Evolutionary conservation across 2,113 vertebrate species (phyloP), one percentile per base, ranked within the genome.

Genomic region (Neogobius melanostomus): DNA sequence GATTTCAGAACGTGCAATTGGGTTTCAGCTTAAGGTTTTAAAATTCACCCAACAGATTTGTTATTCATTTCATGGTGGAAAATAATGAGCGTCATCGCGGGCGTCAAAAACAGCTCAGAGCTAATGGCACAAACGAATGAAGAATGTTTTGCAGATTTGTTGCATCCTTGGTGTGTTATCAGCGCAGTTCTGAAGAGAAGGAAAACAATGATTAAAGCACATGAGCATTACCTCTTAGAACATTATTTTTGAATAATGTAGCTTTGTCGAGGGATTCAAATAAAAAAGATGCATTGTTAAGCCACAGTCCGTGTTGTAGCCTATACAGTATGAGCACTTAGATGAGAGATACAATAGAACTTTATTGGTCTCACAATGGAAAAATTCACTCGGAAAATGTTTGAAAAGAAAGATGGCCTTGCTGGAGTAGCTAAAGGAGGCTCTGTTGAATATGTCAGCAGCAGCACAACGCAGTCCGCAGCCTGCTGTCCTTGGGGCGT

Each of bases 381-480:
- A 5, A 36, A 36, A 36, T 2, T 36, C 28, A 47, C 53, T 8
- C 8, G 48, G 53, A 68, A 71, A 80, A 68, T 17, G 49, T 54
- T 6, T 79, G 68, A 74, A 80, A 36, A 86, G 72, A 28, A 14
- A 77, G 60, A 44, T 60, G 84, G 76, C 89, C 87, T 90, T 90
- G 85, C 53, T 65, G 36, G 57, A 59, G 16, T 49, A 52, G 59
- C 62, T 74, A 36, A 70, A 74, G 56, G 43, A 21, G 45, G 57
- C 65, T 59, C 9, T 75, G 77, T 76, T 86, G 51, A 86, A 84
- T 76, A 70, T 45, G 42, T 69, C 47, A 47, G 3, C 53, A 28
- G 53, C 17, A 47, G 3, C 70, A 76, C 69, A 72, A 56, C 57
- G 47, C 49, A 68, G 60, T 69, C 82, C 75, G 2, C 68, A 77